Evolutionary conservation across 2,113 vertebrate species (phyloP).

Genomic region (Rostratula benghalensis): DNA sequence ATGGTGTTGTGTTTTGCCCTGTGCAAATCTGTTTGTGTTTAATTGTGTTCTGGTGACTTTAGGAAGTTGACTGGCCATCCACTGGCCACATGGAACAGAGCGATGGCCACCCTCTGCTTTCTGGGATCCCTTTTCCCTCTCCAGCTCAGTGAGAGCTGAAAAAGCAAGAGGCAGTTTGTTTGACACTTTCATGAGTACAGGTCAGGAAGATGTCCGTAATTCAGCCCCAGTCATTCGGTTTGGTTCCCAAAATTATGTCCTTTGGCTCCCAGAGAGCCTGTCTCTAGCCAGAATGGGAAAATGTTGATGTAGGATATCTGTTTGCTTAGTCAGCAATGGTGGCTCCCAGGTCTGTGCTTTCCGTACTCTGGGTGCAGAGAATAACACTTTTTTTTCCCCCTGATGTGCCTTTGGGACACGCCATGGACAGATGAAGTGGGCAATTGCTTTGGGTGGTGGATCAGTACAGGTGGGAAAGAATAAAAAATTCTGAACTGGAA

Average conservation of each 20-base stretch:
- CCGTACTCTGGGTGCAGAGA: not conserved
- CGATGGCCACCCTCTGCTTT: not conserved
- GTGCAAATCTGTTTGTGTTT: not conserved
- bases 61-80: not conserved
- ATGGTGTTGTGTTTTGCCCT: not conserved
- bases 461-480: not conserved
- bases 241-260: not conserved
- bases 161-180: not conserved
- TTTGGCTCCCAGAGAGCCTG: accelerated
- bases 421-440: not conserved
- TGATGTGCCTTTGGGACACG: not conserved
- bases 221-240: not conserved
- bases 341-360: not conserved
- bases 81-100: not conserved
- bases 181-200: not conserved
- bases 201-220: not conserved
- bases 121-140: not conserved
- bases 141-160: not conserved
- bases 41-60: not conserved
- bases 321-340: not conserved
- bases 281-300: not conserved
- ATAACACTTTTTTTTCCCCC: not conserved
- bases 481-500: not conserved
- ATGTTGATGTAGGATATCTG: not conserved
- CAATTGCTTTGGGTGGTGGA: not conserved